phyloP scores from a whole-genome alignment of 1,140 invertebrate species.

The Caligus rogercresseyi region DNA sequence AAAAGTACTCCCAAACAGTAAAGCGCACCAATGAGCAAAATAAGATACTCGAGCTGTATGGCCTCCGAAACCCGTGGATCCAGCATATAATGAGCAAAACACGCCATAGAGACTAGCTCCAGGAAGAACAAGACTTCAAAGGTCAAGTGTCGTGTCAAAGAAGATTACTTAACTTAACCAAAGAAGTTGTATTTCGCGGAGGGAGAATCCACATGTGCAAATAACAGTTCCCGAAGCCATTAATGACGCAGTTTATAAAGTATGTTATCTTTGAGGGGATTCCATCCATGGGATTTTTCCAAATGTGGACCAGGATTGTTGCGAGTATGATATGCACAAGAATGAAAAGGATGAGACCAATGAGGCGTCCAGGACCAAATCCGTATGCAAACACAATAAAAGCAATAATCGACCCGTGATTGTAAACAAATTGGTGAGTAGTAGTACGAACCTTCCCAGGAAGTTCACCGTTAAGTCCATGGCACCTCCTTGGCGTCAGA shows the following conservation, averaged over 20 bases:
- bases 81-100: background rate
- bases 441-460: background rate
- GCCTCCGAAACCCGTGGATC: background rate
- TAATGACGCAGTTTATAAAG: background rate
- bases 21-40: background rate
- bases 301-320: background rate
- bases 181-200: background rate
- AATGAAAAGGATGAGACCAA: background rate
- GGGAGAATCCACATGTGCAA: background rate
- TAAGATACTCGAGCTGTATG: background rate
- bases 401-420: background rate
- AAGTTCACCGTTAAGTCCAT: background rate
- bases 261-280: background rate
- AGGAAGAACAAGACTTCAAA: background rate
- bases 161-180: background rate
- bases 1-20: no score
- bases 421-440: background rate
- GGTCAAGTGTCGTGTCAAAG: background rate
- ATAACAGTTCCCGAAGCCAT: background rate
- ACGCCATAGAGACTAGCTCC: background rate
- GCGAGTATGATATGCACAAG: background rate
- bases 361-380: background rate
- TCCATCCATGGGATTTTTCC: background rate
- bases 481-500: background rate
- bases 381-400: background rate